phyloP scores from a whole-genome alignment of 1,140 invertebrate species.

The Campoletis sonorensis region DNA sequence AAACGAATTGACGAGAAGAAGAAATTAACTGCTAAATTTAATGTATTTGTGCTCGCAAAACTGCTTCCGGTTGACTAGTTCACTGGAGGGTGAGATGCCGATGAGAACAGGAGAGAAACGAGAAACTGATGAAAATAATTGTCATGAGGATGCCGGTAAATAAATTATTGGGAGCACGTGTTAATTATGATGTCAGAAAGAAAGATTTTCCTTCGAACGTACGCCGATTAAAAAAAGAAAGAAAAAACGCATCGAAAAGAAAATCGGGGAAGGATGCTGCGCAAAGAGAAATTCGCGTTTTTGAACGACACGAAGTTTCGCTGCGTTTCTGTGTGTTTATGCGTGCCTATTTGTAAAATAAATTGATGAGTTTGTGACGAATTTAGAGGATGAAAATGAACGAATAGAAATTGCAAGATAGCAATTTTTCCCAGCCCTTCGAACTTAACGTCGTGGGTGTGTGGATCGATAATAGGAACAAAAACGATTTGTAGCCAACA shows the following conservation, averaged over 20 bases:
- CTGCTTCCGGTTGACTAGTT: conserved; percentile 72
- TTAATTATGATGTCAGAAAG: conserved; percentile 25
- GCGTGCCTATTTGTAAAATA: neutral
- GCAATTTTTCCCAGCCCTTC: neutral
- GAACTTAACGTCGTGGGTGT: neutral
- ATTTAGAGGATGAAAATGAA: neutral
- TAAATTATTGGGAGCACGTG: conserved; percentile 69
- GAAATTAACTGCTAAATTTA: conserved; percentile 61
- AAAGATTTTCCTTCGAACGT: conserved; percentile 13
- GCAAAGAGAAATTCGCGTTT: neutral
- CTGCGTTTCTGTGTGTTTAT: neutral
- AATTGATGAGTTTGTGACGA: neutral
- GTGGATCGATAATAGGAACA: neutral
- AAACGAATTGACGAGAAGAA: conserved; percentile 47
- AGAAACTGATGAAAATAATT: conserved; percentile 62
- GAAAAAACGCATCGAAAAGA: neutral
- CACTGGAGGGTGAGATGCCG: conserved; percentile 65
- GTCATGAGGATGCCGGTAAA: conserved; percentile 72
- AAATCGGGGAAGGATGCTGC: neutral
- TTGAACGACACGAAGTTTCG: neutral
- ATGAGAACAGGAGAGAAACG: conserved; percentile 58
- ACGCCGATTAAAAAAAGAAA: neutral
- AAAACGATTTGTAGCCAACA: neutral
- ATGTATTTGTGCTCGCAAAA: conserved; percentile 73
- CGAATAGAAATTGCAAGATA: neutral